phyloP scores from a whole-genome alignment of 2,888 invertebrate genomes.

The Microctonus hyperodae region DNA sequence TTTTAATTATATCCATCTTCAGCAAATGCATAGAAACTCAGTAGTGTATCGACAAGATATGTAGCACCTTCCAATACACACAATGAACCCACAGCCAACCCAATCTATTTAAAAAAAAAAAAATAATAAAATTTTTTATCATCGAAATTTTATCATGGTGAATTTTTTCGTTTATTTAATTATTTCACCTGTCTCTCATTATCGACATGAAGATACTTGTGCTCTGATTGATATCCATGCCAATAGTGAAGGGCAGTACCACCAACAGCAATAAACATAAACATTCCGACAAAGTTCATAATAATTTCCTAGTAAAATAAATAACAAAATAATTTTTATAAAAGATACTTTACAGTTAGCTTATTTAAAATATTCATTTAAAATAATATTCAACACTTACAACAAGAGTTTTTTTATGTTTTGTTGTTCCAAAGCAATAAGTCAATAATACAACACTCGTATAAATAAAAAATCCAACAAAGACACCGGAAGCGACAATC shows the following conservation, averaged over 20 bases:
- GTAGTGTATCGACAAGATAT: constrained; percentile 80
- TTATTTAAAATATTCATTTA: constrained; percentile 1
- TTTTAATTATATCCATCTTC: constrained; percentile 68
- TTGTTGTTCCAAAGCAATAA: constrained; percentile 77
- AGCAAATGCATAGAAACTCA: constrained; percentile 77
- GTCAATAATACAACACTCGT: constrained; percentile 79
- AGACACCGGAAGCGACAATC: constrained; percentile 86
- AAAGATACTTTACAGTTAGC: neutral
- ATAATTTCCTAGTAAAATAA: constrained; percentile 76
- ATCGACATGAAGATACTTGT: constrained; percentile 76
- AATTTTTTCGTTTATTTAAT: constrained; percentile 9
- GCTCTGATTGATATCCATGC: constrained; percentile 84
- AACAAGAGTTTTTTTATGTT: constrained; percentile 75
- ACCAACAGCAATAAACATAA: constrained; percentile 86
- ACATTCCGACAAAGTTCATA: constrained; percentile 86
- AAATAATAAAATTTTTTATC: neutral
- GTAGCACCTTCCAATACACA: constrained; percentile 82
- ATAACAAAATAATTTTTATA: neutral
- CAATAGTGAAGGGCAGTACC: constrained; percentile 89
- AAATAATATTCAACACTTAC: constrained; percentile 54
- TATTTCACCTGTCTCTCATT: constrained; percentile 73
- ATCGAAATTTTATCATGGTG: neutral
- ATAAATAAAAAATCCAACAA: constrained; percentile 87
- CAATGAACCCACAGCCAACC: constrained; percentile 80
- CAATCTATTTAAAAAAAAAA: constrained; percentile 67